These are phyloP conservation scores for Garrulus glandarius DNA, from an alignment of 2,797 vertebrate species.

Conservation along the genomic window DNA sequence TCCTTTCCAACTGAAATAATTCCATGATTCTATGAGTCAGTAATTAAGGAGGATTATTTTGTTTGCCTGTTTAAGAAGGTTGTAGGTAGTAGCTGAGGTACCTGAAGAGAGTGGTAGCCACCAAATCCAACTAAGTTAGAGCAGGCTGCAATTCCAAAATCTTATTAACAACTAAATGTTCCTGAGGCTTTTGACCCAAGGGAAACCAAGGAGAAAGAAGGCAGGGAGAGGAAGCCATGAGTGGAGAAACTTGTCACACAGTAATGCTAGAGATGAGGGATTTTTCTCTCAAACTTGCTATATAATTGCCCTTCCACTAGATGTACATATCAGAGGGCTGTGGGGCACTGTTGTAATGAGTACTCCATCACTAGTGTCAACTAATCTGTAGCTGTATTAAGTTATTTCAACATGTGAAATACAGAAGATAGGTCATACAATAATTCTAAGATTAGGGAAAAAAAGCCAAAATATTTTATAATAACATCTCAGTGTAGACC, in stretches of 20 bases:
- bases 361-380: not conserved
- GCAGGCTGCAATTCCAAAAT: not conserved
- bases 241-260: not conserved
- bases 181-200: not conserved
- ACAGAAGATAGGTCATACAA: not conserved
- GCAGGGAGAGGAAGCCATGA: not conserved
- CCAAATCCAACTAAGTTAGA: not conserved
- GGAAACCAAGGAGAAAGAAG: not conserved
- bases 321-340: not conserved
- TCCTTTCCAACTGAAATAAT: not conserved
- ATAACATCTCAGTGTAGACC: not conserved
- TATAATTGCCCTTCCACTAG: not conserved
- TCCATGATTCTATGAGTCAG: not conserved
- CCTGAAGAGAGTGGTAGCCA: accelerated
- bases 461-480: not conserved
- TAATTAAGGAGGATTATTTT: not conserved
- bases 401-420: not conserved
- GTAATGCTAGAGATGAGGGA: not conserved
- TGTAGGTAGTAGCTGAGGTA: not conserved
- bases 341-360: not conserved
- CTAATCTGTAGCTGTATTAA: not conserved
- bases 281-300: not conserved
- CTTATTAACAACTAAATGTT: not conserved
- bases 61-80: not conserved
- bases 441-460: not conserved